phyloP scores from a whole-genome alignment of 2,888 invertebrate species.

The Tenodera sinensis region DNA sequence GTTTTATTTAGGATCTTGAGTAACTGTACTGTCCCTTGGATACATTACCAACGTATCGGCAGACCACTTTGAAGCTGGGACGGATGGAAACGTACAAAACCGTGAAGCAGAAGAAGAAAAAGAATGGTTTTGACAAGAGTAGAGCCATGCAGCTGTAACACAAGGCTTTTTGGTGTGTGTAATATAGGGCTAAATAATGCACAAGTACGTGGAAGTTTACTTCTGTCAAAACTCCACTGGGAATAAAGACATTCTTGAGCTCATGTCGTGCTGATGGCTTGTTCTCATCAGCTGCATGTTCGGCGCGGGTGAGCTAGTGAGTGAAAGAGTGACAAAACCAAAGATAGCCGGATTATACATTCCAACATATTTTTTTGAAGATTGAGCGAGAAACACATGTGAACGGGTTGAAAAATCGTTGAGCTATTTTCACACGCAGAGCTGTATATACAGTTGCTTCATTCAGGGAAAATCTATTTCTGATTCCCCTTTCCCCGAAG shows the following conservation, averaged over 20 bases:
- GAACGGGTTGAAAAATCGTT: neutral
- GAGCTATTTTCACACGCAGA: neutral
- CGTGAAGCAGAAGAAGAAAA: no score
- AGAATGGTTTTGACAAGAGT: no score
- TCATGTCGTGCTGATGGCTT: neutral
- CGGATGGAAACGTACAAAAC: no score
- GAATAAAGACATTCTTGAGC: neutral
- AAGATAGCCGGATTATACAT: neutral
- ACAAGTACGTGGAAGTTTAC: no score
- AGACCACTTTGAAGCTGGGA: no score
- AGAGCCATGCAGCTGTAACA: no score
- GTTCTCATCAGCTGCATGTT: neutral
- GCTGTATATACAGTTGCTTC: neutral
- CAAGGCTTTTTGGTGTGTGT: no score
- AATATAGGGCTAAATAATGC: no score
- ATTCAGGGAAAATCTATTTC: neutral
- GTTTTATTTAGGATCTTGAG: no score
- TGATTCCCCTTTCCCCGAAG: neutral
- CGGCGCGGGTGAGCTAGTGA: neutral
- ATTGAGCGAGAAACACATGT: neutral
- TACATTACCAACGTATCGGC: no score
- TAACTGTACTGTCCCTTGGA: no score
- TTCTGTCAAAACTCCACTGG: no score
- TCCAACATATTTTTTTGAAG: neutral
- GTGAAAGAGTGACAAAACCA: neutral